A percentile compares a stretch with the other conserved stretches of the same genome.
Evolutionary conservation across 2,888 invertebrate genomes (phyloP).

Genomic region (Pocota personata): DNA sequence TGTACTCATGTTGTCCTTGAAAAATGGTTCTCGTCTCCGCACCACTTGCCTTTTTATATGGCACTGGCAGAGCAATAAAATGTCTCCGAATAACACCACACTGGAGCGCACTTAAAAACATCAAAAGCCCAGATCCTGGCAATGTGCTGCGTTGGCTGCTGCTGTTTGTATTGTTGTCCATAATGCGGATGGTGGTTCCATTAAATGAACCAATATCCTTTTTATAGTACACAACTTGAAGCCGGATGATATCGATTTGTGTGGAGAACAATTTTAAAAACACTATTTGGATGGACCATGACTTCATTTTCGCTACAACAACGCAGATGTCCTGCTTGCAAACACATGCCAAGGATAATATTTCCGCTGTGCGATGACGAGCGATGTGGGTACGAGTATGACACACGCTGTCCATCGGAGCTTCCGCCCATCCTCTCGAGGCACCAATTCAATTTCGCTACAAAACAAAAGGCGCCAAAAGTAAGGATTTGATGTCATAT

Average conservation of each 20-base stretch:
- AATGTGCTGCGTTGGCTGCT: neutral
- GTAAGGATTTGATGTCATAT: slow-evolving; percentile 23
- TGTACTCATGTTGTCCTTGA: slow-evolving; percentile 18
- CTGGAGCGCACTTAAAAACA: neutral
- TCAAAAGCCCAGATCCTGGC: slow-evolving; percentile 12
- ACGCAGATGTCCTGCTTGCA: slow-evolving; percentile 11
- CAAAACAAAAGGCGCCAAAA: slow-evolving; percentile 47
- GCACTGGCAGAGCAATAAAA: slow-evolving; percentile 31
- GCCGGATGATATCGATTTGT: slow-evolving; percentile 15
- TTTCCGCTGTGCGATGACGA: neutral
- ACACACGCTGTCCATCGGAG: neutral
- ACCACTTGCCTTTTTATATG: slow-evolving; percentile 4
- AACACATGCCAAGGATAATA: slow-evolving; percentile 15
- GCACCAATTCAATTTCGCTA: slow-evolving; percentile 45
- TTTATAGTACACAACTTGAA: neutral
- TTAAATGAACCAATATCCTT: slow-evolving; percentile 49
- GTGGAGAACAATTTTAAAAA: slow-evolving; percentile 5
- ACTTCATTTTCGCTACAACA: slow-evolving; percentile 29
- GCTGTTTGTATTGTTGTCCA: neutral
- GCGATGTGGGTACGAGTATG: neutral
- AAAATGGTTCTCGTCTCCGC: neutral
- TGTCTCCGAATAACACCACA: neutral
- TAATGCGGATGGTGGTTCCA: neutral
- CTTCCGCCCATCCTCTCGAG: neutral
- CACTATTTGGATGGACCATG: slow-evolving; percentile 18